Conservation (phyloP, 64 coral and sea anemone genomes). For the Catalaphyllia jardinei region DNA sequence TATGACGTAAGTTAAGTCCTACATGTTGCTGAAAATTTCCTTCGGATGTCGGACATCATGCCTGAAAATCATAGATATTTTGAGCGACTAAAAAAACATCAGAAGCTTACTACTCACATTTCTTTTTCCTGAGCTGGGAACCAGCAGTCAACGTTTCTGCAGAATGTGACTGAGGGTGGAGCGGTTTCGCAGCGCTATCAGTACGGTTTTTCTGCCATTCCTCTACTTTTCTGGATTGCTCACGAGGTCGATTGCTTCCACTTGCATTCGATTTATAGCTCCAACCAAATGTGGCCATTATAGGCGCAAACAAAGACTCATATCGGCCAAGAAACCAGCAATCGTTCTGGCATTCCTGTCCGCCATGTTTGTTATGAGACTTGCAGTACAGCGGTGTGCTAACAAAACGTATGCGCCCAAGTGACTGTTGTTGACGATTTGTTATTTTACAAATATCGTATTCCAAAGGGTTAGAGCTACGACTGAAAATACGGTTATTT, state of each 20-base stretch:
- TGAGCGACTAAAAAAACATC: no score
- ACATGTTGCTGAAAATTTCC: no score
- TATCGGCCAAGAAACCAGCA: neutral
- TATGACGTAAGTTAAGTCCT: no score
- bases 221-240: constrained; percentile 73
- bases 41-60: no score
- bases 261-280: constrained; percentile 82
- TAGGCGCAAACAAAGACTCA: neutral
- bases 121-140: constrained; percentile 36
- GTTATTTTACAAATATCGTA: neutral
- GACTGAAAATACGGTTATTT: neutral
- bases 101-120: constrained; percentile 7
- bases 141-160: constrained; percentile 80
- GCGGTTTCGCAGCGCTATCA: neutral
- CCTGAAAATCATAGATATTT: no score
- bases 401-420: constrained; percentile 2
- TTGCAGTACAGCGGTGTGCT: constrained; percentile 28
- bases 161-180: constrained; percentile 84
- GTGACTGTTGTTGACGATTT: neutral
- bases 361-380: constrained; percentile 58
- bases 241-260: constrained; percentile 74
- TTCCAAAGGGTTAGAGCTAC: neutral
- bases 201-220: constrained; percentile 74
- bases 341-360: neutral
- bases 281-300: constrained; percentile 96